A percentile compares a stretch with the other conserved stretches of the same genome.
Evolutionary conservation across 2,888 invertebrate genomes (phyloP).

Genomic region (Apoda limacodes): DNA sequence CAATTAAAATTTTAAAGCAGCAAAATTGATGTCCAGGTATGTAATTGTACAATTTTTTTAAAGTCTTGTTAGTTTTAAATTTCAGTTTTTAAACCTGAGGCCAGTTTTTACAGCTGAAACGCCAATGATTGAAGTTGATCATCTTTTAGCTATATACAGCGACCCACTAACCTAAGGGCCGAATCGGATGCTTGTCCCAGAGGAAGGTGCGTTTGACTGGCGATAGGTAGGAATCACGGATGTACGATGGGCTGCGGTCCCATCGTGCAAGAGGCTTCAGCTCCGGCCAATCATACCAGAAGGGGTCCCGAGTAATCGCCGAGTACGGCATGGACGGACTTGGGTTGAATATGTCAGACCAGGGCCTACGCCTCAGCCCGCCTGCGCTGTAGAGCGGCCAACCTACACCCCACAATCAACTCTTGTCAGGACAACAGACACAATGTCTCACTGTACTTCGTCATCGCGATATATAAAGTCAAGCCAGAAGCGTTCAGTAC

Average conservation of each 20-base stretch:
- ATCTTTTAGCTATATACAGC: conserved; percentile 34
- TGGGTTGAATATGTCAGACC: conserved; percentile 83
- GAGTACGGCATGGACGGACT: conserved; percentile 82
- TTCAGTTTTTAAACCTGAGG: no score
- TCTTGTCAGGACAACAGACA: conserved; percentile 48
- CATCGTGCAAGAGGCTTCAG: conserved; percentile 80
- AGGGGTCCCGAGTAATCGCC: conserved; percentile 87
- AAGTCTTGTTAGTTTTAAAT: no score
- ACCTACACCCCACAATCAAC: conserved; percentile 64
- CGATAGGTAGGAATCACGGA: conserved; percentile 90
- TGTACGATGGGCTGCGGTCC: conserved; percentile 80
- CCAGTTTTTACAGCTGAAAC: conserved; percentile 48
- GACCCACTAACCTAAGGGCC: conserved; percentile 86
- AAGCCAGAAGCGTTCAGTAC: no score
- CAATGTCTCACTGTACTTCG: conserved; percentile 36
- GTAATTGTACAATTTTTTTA: no score
- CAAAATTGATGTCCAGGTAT: no score
- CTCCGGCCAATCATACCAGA: conserved; percentile 89
- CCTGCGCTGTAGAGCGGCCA: conserved; percentile 79
- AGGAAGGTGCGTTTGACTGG: conserved; percentile 92
- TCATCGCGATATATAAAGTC: no score
- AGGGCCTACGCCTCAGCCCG: conserved; percentile 68
- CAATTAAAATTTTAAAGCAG: no score
- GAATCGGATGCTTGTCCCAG: conserved; percentile 91
- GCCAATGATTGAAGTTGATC: conserved; percentile 26